Conservation (phyloP, 1,140 invertebrate genomes). For the Melitaea cinxia region DNA sequence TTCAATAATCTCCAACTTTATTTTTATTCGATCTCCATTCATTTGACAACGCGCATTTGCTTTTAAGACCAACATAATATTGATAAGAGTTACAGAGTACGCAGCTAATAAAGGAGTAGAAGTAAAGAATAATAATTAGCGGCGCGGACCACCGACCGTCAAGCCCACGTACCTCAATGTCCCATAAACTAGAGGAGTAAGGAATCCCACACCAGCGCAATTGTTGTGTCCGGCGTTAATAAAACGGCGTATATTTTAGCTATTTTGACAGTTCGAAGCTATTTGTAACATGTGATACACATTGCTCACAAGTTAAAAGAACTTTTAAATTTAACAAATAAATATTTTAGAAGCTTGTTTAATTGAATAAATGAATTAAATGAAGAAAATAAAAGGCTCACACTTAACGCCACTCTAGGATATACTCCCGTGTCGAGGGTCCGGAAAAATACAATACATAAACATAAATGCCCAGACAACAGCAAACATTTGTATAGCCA, state of each 20-base stretch:
- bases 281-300: constrained; percentile 62
- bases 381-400: no score
- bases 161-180: constrained; percentile 57
- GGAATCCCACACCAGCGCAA: constrained; percentile 71
- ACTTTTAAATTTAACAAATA: no score
- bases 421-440: no score
- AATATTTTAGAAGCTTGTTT: no score
- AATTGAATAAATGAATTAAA: no score
- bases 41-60: no score
- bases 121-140: constrained; percentile 61
- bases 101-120: constrained; percentile 23
- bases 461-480: no score
- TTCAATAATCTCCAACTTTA: no score
- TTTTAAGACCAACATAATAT: not conserved
- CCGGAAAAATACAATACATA: no score
- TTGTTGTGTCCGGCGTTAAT: constrained; percentile 76
- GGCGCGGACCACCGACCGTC: constrained; percentile 61
- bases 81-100: not conserved
- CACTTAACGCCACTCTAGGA: no score
- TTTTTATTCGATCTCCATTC: no score
- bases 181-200: constrained; percentile 72
- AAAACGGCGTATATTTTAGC: constrained; percentile 77
- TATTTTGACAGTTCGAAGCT: constrained; percentile 78
- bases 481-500: no score
- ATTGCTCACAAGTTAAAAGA: constrained; percentile 26